Evolutionary conservation across 2,797 vertebrate genomes (phyloP).

Genomic region (Ctenopoma multispine): DNA sequence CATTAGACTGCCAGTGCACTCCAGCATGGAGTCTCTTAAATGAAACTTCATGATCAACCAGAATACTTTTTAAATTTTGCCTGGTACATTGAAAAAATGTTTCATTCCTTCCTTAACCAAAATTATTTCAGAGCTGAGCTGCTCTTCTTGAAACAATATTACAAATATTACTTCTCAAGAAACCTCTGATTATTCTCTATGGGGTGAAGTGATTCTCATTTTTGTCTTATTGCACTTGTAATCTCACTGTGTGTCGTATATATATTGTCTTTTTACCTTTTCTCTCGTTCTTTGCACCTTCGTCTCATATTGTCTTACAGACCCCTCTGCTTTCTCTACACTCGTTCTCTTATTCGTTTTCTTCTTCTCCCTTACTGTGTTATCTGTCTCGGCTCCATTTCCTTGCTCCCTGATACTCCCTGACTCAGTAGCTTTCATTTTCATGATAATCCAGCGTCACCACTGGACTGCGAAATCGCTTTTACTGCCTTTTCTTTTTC

Average conservation of each 20-base stretch:
- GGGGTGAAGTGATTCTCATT: constrained; percentile 80
- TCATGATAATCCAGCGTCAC: constrained; percentile 87
- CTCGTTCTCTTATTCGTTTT: constrained; percentile 71
- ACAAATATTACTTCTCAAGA: constrained; percentile 81
- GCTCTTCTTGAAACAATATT: constrained; percentile 78
- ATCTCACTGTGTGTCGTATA: constrained; percentile 79
- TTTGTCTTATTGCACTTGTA: constrained; percentile 82
- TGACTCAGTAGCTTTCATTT: constrained; percentile 87
- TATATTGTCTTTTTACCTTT: constrained; percentile 84
- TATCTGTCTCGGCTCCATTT: constrained; percentile 85
- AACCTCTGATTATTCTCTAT: constrained; percentile 80
- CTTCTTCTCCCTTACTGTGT: constrained; percentile 77
- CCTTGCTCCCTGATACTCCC: constrained; percentile 84
- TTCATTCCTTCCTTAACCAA: constrained; percentile 49
- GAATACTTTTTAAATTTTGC: constrained; percentile 34
- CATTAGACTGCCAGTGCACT: too few relatives aligned
- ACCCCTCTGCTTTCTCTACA: constrained; percentile 68
- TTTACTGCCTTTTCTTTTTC: constrained; percentile 69
- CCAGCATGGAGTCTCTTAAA: constrained; percentile 1
- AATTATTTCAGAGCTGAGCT: constrained; percentile 69
- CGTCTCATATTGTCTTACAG: constrained; percentile 80
- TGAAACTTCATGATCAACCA: constrained; percentile 53
- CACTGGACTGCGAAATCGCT: constrained; percentile 86
- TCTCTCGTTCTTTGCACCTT: constrained; percentile 73
- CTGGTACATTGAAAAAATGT: constrained; percentile 34